phyloP scores from a whole-genome alignment of 2,888 invertebrate genomes.

The Melieria omissa region DNA sequence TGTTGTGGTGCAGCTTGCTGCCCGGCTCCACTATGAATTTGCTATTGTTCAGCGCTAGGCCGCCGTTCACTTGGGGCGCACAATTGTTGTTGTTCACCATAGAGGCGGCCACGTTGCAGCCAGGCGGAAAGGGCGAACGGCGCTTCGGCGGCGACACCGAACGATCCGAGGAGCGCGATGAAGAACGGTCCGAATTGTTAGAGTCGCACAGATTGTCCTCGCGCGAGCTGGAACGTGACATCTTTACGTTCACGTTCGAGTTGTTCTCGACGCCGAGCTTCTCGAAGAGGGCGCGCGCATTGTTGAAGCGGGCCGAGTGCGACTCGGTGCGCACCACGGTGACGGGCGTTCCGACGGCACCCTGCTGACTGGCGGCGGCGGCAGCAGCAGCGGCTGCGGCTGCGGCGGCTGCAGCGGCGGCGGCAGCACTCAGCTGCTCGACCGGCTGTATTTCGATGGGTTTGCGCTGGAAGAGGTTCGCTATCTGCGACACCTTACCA shows the following conservation, averaged over 20 bases:
- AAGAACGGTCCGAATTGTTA: slow-evolving; percentile 61
- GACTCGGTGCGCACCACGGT: slow-evolving; percentile 88
- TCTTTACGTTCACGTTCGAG: slow-evolving; percentile 61
- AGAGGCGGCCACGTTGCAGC: slow-evolving; percentile 54
- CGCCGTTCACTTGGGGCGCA: slow-evolving; percentile 64
- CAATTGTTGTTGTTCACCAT: slow-evolving; percentile 59
- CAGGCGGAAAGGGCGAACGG: slow-evolving; percentile 64
- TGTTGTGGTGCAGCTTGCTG: slow-evolving; percentile 64
- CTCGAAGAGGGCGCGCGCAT: slow-evolving; percentile 90
- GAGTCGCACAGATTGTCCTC: slow-evolving; percentile 66
- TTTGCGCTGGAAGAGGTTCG: slow-evolving; percentile 88
- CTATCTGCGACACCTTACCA: slow-evolving; percentile 91
- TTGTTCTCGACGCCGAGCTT: slow-evolving; percentile 81
- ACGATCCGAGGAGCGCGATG: slow-evolving; percentile 64
- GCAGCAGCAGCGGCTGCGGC: slow-evolving; percentile 56
- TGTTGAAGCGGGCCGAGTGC: slow-evolving; percentile 90
- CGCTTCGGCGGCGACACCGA: slow-evolving; percentile 66
- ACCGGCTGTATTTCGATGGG: slow-evolving; percentile 69
- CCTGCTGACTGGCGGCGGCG: slow-evolving; percentile 38
- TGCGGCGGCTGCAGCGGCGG: slow-evolving; percentile 62
- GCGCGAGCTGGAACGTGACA: slow-evolving; percentile 64
- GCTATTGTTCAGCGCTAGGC: slow-evolving; percentile 56
- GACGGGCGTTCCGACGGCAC: slow-evolving; percentile 68
- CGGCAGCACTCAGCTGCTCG: slow-evolving; percentile 61
- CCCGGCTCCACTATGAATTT: slow-evolving; percentile 62